Percentiles rank a stretch among this genome's conserved stretches.
These are phyloP conservation scores for Neopipo cinnamomea DNA, from an alignment of 2,113 vertebrate species.

Conservation along the genomic window DNA sequence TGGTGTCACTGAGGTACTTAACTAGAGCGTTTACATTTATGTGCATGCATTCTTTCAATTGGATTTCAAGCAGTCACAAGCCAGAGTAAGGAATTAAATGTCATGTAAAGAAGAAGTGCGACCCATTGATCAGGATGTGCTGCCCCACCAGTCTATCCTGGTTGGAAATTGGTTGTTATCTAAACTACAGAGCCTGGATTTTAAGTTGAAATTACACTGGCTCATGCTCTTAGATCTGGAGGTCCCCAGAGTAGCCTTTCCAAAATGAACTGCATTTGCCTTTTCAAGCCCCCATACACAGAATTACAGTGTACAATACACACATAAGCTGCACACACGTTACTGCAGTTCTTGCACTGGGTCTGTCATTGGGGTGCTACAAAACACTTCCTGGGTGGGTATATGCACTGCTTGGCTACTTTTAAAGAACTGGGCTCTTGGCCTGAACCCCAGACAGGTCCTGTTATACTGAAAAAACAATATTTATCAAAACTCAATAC, in stretches of 20 bases:
- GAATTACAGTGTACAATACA: neutral
- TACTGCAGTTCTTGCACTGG: neutral
- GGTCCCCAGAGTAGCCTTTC: neutral
- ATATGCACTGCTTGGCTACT: neutral
- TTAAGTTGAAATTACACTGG: neutral
- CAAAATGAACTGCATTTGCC: neutral
- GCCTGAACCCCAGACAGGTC: neutral
- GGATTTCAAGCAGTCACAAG: neutral
- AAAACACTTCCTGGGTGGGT: neutral
- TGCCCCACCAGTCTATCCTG: neutral
- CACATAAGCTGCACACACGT: neutral
- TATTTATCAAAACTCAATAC: neutral
- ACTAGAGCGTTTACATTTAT: accelerated
- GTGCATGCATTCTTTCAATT: neutral
- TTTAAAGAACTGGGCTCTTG: neutral
- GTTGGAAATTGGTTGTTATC: neutral
- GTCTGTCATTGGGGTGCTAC: accelerated
- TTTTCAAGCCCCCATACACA: neutral
- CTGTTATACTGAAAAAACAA: neutral
- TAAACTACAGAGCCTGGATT: neutral
- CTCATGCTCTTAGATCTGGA: neutral
- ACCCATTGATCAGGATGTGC: neutral
- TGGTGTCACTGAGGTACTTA: neutral
- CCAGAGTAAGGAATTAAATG: neutral
- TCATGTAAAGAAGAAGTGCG: neutral